Percentiles rank a stretch among this genome's conserved stretches.
These are phyloP conservation scores for Bovichtus diacanthus DNA, from an alignment of 2,797 vertebrate genomes.

Conservation along the genomic window DNA sequence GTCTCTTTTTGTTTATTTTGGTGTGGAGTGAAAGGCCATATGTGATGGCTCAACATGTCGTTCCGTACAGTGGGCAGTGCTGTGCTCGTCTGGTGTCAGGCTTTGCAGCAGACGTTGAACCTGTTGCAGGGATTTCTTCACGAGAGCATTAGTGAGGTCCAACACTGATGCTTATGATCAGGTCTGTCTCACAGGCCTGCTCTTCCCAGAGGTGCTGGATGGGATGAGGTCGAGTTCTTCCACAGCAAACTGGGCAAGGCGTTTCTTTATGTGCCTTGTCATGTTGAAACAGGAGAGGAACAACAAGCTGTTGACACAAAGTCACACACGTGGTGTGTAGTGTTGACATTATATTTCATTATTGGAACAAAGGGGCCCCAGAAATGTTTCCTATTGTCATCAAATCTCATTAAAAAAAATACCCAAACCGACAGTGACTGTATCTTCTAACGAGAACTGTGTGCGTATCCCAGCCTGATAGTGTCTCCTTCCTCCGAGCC, in stretches of 20 bases:
- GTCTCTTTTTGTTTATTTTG: background rate
- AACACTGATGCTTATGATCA: background rate
- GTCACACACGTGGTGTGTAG: background rate
- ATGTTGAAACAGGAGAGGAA: background rate
- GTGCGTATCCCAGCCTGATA: no score
- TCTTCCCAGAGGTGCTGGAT: background rate
- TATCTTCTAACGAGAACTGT: no score
- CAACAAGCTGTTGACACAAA: no score
- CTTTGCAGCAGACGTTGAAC: background rate
- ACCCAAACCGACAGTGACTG: no score
- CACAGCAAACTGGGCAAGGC: background rate
- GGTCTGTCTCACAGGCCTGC: background rate
- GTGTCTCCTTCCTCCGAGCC: no score
- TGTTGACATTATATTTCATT: background rate
- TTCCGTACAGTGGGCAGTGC: background rate
- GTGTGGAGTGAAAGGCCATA: background rate
- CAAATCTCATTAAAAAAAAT: background rate
- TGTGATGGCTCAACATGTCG: no score
- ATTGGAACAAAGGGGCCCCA: background rate
- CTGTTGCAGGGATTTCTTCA: background rate
- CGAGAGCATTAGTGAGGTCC: background rate
- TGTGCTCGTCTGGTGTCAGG: no score
- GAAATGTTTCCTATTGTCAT: background rate
- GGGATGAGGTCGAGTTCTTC: background rate
- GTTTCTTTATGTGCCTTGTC: background rate